Conservation (phyloP, 2,113 vertebrate species). For the Sebastes schlegelii region DNA sequence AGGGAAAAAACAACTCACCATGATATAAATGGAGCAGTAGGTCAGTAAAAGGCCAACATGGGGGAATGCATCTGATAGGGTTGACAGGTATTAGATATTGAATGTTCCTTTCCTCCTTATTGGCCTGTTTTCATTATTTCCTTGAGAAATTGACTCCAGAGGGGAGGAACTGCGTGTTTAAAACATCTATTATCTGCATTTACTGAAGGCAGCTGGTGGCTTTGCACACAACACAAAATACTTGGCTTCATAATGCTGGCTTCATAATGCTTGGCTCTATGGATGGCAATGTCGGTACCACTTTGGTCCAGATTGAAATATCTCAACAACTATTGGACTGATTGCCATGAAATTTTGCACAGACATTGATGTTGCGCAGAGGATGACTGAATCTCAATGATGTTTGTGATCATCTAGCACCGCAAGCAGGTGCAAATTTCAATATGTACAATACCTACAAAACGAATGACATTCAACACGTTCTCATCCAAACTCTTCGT, state of each 20-base stretch:
- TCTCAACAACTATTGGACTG: too few relatives aligned
- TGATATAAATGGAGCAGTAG: constrained; percentile 24
- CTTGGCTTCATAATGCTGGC: neutral
- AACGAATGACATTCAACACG: too few relatives aligned
- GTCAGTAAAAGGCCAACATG: neutral
- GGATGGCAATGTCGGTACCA: neutral
- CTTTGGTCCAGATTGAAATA: neutral
- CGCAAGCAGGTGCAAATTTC: neutral
- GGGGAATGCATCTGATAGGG: neutral
- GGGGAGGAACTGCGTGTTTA: neutral
- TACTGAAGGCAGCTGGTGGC: neutral
- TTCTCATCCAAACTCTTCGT: too few relatives aligned
- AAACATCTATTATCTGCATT: constrained; percentile 8
- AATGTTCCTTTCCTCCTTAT: constrained; percentile 1
- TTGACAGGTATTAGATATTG: constrained; percentile 11
- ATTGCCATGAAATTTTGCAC: too few relatives aligned
- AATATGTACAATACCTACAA: neutral
- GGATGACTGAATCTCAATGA: too few relatives aligned
- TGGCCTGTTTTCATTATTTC: constrained; percentile 23
- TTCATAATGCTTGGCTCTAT: neutral
- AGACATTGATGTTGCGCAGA: too few relatives aligned
- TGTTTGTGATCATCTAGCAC: too few relatives aligned
- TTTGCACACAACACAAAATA: neutral
- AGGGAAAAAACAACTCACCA: constrained; percentile 9
- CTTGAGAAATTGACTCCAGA: neutral